Percentiles rank a stretch among this genome's conserved stretches.
Conservation (phyloP, 2,888 invertebrate genomes). For the Ophonus ardosiacus region DNA sequence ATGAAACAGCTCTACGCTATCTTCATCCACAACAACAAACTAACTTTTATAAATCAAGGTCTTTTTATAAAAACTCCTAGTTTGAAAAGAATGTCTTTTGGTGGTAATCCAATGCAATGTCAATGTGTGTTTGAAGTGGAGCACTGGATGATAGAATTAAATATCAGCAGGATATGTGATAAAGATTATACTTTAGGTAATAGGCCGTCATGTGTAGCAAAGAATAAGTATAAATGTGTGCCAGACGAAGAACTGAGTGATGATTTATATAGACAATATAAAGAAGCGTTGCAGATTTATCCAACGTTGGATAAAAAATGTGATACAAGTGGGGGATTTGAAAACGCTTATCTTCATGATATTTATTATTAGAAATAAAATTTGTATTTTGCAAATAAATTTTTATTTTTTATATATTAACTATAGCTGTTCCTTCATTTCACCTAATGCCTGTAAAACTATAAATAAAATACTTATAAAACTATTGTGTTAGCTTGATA, state of each 20-base stretch:
- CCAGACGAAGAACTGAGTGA: neutral
- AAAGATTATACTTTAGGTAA: neutral
- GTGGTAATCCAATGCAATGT: conserved; percentile 33
- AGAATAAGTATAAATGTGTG: neutral
- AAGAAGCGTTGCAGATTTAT: neutral
- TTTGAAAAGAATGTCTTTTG: neutral
- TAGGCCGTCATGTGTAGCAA: neutral
- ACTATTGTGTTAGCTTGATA: too few species aligned
- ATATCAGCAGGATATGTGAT: neutral
- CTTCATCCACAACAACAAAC: conserved; percentile 5
- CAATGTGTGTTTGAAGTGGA: neutral
- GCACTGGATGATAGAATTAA: neutral
- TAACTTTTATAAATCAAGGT: conserved; percentile 21
- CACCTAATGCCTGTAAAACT: too few species aligned
- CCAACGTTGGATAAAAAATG: conserved; percentile 1
- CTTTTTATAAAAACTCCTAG: conserved; percentile 1
- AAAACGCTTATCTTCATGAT: neutral
- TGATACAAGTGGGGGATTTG: conserved; percentile 13
- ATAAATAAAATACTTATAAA: too few species aligned
- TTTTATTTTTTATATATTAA: neutral
- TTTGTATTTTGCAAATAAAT: neutral
- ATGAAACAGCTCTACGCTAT: neutral
- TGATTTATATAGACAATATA: neutral
- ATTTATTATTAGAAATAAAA: neutral
- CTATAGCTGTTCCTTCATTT: too few species aligned